phyloP scores from a whole-genome alignment of 2,888 invertebrate species.

The Hipparchia sbordonii region DNA sequence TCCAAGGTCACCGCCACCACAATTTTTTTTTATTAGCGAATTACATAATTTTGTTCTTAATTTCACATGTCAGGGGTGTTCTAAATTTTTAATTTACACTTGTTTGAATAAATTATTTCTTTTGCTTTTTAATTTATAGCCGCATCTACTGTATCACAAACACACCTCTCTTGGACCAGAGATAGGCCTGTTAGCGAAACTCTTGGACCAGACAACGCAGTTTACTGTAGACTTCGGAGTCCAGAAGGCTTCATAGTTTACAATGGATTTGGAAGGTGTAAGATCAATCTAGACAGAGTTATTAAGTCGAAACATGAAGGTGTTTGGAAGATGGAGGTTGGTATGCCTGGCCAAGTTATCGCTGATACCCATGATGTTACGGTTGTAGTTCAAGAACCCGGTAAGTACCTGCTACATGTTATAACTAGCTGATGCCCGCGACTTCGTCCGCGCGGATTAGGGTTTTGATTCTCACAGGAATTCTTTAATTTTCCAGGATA shows the following conservation, averaged over 20 bases:
- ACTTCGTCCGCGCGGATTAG: no score
- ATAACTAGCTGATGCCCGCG: no score
- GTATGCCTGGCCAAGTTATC: constrained; percentile 53
- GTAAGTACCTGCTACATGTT: constrained; percentile 44
- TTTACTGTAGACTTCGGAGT: constrained; percentile 61
- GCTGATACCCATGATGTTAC: constrained; percentile 47
- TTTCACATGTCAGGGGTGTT: no score
- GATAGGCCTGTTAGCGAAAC: constrained; percentile 49
- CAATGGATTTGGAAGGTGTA: constrained; percentile 64
- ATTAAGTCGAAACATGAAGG: constrained; percentile 54
- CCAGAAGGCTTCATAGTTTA: constrained; percentile 48
- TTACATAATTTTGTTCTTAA: no score
- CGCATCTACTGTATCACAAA: not conserved
- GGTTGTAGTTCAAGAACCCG: constrained; percentile 50
- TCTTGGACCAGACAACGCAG: constrained; percentile 59
- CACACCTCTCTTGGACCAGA: constrained; percentile 40
- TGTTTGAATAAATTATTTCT: not conserved
- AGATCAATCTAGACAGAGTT: constrained; percentile 53
- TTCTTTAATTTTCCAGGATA: no score
- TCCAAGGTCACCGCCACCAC: no score
- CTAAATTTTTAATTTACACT: no score
- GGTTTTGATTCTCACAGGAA: no score
- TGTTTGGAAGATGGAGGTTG: constrained; percentile 58
- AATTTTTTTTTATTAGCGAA: no score
- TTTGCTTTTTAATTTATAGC: not conserved